These are phyloP conservation scores for Odontocerum albicorne DNA, from an alignment of 2,888 invertebrate genomes.

Conservation along the genomic window DNA sequence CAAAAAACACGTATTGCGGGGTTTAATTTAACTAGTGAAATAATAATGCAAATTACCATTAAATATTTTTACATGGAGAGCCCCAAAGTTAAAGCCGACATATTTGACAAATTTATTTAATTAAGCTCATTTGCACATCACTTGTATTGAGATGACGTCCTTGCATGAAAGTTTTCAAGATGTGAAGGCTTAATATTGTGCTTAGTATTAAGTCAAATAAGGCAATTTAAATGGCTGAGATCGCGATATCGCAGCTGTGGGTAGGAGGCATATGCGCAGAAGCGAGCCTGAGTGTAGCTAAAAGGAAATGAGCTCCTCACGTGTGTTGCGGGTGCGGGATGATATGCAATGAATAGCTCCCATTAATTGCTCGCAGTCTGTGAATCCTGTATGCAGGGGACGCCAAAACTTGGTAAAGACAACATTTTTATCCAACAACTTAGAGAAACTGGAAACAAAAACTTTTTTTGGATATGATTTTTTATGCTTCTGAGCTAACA, in stretches of 20 bases:
- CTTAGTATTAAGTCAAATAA: no score
- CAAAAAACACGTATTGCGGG: no score
- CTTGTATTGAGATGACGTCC: background rate
- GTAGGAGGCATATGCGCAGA: background rate
- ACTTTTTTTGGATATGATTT: no score
- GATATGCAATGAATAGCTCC: conserved; percentile 30
- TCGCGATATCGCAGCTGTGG: background rate
- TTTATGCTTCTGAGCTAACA: no score
- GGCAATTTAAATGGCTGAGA: background rate
- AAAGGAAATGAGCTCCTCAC: background rate
- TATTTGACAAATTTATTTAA: background rate
- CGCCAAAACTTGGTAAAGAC: no score
- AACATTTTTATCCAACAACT: no score
- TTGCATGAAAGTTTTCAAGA: background rate
- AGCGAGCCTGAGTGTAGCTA: background rate
- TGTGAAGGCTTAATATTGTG: background rate
- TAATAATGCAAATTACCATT: no score
- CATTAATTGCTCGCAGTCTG: conserved; percentile 26
- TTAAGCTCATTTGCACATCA: background rate
- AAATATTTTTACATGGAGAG: no score
- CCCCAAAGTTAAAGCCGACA: background rate
- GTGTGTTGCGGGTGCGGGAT: conserved; percentile 1
- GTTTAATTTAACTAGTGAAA: no score
- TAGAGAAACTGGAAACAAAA: no score
- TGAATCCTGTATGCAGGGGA: no score